These are phyloP conservation scores for Scophthalmus maximus DNA, from an alignment of 2,113 vertebrate genomes.

Conservation along the genomic window DNA sequence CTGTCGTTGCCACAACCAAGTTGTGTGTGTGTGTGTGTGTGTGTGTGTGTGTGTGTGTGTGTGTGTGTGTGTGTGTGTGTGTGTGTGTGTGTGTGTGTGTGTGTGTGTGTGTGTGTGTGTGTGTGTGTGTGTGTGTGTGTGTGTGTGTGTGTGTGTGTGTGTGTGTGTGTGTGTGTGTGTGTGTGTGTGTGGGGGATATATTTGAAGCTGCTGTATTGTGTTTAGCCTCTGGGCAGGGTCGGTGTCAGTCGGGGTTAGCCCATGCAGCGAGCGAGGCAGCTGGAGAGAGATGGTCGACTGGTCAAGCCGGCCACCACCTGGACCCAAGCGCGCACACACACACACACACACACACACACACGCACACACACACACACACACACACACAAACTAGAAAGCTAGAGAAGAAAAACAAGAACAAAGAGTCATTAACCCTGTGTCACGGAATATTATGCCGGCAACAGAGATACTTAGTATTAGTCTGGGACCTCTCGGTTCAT, in stretches of 20 bases:
- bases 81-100: conserved; percentile 23
- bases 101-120: conserved; percentile 1
- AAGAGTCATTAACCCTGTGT: conserved; percentile 8
- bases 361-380: background rate
- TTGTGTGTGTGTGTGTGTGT: conserved; percentile 21
- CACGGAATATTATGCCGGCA: conserved; percentile 9
- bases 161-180: conserved; percentile 20
- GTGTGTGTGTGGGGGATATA: conserved; percentile 16
- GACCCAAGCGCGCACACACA: conserved; percentile 24
- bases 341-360: conserved; percentile 27
- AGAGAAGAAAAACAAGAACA: background rate
- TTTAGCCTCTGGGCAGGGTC: conserved; percentile 56
- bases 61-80: background rate
- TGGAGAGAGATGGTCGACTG: conserved; percentile 55
- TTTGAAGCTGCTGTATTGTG: conserved; percentile 35
- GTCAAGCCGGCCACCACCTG: conserved; percentile 59
- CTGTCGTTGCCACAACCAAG: conserved; percentile 36
- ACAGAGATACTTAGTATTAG: no score
- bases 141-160: background rate
- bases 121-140: conserved; percentile 17
- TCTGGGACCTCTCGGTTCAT: no score
- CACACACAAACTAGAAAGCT: background rate
- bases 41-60: no score
- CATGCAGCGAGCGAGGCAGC: conserved; percentile 54
- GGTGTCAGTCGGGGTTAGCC: conserved; percentile 60